Percentiles rank a stretch among this genome's conserved stretches.
Evolutionary conservation across 2,888 invertebrate genomes (phyloP).

Genomic region (Bembecia ichneumoniformis): DNA sequence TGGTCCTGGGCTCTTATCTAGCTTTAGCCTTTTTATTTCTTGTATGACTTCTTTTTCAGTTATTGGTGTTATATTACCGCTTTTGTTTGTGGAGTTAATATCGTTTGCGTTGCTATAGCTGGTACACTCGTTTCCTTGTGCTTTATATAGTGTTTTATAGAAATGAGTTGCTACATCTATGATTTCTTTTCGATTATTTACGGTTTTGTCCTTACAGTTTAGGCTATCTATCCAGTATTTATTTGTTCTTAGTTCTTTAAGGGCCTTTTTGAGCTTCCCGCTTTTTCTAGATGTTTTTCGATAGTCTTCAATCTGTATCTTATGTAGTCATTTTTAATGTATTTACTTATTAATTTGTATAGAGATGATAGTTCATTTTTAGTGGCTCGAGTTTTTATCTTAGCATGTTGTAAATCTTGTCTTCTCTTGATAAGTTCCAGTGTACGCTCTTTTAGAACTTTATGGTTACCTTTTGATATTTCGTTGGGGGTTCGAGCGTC

Average conservation of each 20-base stretch:
- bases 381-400: constrained; percentile 3
- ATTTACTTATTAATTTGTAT: constrained; percentile 3
- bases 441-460: neutral
- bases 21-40: neutral
- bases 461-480: neutral
- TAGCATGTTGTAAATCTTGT: constrained; percentile 4
- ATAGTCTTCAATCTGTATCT: constrained; percentile 5
- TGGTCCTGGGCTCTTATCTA: neutral
- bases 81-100: neutral
- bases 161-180: constrained; percentile 8
- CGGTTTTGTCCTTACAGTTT: neutral
- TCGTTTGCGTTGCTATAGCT: neutral
- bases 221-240: constrained; percentile 7
- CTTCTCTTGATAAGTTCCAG: neutral
- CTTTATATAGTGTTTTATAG: constrained; percentile 6
- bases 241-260: constrained; percentile 5
- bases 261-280: constrained; percentile 10
- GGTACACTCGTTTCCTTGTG: too few species aligned
- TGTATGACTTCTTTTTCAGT: neutral
- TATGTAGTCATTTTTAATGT: constrained; percentile 7
- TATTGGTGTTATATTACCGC: neutral
- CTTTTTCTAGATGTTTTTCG: constrained; percentile 9
- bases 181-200: constrained; percentile 7
- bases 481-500: too few species aligned
- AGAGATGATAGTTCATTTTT: constrained; percentile 5